Base-by-base conservation (phyloP, 2,888 invertebrate genomes). In the Pterostichus niger region DNA sequence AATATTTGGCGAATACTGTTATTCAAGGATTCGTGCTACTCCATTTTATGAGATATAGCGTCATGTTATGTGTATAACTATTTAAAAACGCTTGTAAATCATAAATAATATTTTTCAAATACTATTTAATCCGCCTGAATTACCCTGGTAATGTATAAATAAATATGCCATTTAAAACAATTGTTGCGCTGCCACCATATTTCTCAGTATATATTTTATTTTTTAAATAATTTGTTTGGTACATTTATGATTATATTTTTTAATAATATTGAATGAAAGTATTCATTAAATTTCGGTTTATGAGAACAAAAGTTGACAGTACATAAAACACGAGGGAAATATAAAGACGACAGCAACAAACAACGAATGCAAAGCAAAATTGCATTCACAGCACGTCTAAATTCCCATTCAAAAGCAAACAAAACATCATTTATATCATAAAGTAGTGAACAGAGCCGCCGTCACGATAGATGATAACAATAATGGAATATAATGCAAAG, bases 341-440 rank as follows among this genome's bases (percentile, higher is more conserved):
- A 40, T 71, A 44, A 71, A 15, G 13, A 15, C 44, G 17, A 71
- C 68, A 17, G 68, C 44, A 71, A 44, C 68, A 71, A 17, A 71
- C 68, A 71, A 44, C 46, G 44, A 71, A 71, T 71, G 68, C 44
- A 44, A 71, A 71, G 68, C 44, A 44, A 71, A 71, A 71, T 71
- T 71, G 68, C 68, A 71, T 71, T 71, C 68, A 71, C 68, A 46
- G 68, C 68, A 71, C 68, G 40, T 71, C 68, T 71, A 71, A 44
- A 71, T 44, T 71, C 68, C 68, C 44, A 71, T 71, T 71, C 44
- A 71, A 71, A 71, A 44, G 17, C 68, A 71, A 71, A 71, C 68
- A 71, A 71, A 71, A 71, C 68, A 71, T 71, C 68, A 71, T 71
- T 71, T 71, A 71, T 71, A 71, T 71, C 68, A 71, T 71, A 71